Evolutionary conservation across 2,797 vertebrate genomes (phyloP).

Genomic region (Anolis apletophallus): DNA sequence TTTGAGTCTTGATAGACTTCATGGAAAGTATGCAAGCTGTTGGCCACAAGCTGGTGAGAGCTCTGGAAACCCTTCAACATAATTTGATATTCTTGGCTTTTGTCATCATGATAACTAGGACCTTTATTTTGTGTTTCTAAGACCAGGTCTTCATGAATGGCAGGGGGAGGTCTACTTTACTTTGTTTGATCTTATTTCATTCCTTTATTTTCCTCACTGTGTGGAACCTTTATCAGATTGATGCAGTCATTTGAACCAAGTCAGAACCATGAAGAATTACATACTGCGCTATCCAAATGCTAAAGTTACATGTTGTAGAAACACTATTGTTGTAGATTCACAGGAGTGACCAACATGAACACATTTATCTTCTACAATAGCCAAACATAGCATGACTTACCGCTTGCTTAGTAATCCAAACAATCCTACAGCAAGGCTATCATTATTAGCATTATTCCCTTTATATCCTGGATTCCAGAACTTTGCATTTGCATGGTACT

Average conservation of each 20-base stretch:
- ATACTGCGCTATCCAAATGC: neutral
- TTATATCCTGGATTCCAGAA: neutral
- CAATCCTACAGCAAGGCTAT: neutral
- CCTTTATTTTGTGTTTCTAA: neutral
- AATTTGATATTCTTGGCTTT: too few species aligned
- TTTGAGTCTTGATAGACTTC: too few species aligned
- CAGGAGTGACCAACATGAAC: neutral
- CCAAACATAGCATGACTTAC: neutral
- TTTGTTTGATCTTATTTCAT: neutral
- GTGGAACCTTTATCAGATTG: neutral
- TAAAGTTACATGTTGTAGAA: neutral
- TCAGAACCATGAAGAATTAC: neutral
- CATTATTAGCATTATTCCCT: neutral
- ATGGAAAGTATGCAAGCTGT: neutral
- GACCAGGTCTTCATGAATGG: neutral
- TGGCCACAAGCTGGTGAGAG: neutral
- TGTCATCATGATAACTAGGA: too few species aligned
- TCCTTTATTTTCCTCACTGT: neutral
- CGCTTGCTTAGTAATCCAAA: neutral
- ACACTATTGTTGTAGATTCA: neutral
- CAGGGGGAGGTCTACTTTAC: neutral
- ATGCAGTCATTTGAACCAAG: neutral
- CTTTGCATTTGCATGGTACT: neutral
- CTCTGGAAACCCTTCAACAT: too few species aligned
- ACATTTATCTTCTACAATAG: neutral